These are phyloP conservation scores for Hetaerina titia DNA, from an alignment of 2,888 invertebrate species.

Conservation along the genomic window DNA sequence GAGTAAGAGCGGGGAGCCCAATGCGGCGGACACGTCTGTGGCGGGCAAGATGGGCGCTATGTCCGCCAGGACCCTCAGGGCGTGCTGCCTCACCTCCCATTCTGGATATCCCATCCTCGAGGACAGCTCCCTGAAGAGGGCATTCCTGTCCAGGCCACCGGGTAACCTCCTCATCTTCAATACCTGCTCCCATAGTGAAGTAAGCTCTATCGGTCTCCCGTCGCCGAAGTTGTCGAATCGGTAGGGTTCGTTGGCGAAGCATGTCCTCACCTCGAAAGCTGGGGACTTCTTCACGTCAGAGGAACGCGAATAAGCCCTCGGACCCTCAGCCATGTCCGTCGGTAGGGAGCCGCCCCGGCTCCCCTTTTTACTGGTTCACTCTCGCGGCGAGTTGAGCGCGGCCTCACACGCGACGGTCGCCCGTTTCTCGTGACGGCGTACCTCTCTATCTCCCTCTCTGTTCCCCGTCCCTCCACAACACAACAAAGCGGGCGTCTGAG, in stretches of 20 bases:
- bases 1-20: constrained; percentile 78
- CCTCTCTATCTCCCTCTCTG: neutral
- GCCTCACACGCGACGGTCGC: neutral
- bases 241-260: constrained; percentile 59
- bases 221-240: constrained; percentile 52
- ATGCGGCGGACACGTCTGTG: constrained; percentile 69
- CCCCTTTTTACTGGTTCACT: neutral
- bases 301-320: constrained; percentile 40
- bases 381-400: neutral
- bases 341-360: neutral
- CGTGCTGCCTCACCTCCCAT: constrained; percentile 91
- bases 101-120: constrained; percentile 88
- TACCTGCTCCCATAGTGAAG: constrained; percentile 90
- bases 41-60: constrained; percentile 85
- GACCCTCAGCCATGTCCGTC: constrained; percentile 45
- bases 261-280: constrained; percentile 45
- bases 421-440: neutral
- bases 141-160: constrained; percentile 82
- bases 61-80: constrained; percentile 88
- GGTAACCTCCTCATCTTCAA: constrained; percentile 86
- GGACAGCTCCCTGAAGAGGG: constrained; percentile 85
- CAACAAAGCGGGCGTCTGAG: neutral
- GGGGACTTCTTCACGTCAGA: constrained; percentile 37
- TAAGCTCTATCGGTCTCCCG: constrained; percentile 80
- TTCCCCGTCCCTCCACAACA: neutral